phyloP scores from a whole-genome alignment of 2,113 vertebrate species.

The Ondatra zibethicus region DNA sequence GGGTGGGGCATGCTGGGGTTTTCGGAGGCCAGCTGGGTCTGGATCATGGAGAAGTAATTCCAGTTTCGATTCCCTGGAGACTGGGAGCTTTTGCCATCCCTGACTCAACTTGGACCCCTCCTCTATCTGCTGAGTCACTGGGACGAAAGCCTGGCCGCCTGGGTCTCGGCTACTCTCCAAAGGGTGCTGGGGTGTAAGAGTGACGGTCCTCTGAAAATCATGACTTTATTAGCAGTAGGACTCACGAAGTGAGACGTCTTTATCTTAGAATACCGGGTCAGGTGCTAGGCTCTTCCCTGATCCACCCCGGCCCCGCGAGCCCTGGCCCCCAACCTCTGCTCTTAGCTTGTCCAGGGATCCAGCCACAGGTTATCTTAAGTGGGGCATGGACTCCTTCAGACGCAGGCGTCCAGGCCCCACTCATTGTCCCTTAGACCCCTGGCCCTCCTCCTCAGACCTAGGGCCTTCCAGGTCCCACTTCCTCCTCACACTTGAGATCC shows the following conservation, averaged over 20 bases:
- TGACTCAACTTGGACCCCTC: constrained; percentile 65
- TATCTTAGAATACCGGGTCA: background rate
- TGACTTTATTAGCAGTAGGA: too few relatives aligned
- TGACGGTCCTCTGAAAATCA: background rate
- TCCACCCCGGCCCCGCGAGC: background rate
- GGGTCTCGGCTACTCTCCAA: background rate
- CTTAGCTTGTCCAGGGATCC: background rate
- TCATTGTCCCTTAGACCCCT: background rate
- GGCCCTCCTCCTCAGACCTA: background rate
- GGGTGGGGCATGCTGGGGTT: background rate
- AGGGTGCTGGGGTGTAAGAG: background rate
- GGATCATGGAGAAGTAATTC: background rate
- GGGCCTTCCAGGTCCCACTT: background rate
- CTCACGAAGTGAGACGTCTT: background rate
- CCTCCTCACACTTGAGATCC: background rate
- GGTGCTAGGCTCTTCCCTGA: too few relatives aligned
- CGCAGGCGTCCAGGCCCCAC: background rate
- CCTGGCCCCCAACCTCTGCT: background rate
- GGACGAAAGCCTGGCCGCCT: background rate
- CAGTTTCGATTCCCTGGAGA: constrained; percentile 65
- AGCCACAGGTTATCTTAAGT: background rate
- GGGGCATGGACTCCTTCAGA: background rate
- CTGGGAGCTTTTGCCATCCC: constrained; percentile 41
- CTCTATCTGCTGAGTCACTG: constrained; percentile 75
- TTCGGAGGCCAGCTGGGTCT: background rate